Base-by-base conservation (phyloP, 2,113 vertebrate species). In the Suricata suricatta region DNA sequence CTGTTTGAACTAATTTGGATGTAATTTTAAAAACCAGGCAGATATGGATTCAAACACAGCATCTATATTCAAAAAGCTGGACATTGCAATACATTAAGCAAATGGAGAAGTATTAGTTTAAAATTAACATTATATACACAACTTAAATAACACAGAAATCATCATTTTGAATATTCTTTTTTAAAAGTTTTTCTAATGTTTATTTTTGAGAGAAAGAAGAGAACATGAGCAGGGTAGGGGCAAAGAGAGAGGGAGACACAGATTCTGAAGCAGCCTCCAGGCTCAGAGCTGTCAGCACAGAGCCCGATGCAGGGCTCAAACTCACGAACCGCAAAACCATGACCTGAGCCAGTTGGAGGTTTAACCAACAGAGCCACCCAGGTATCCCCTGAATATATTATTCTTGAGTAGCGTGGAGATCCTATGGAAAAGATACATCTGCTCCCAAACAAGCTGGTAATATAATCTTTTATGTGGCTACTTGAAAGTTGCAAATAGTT, bases 71-170 rank as follows among this genome's bases (percentile, higher is more conserved):
- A 47, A 38, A 81, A 76, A 17, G 23, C 41, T 47, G 23, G 7
- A 41, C 41, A 71, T 68, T 69, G 47, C 21, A 69, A 82, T 71
- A 71, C 2, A 74, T 60, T 31, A 66, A 23, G 15, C 44, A 93
- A 74, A 63, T 38, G 83, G 31, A 71, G n/a, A 95, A 76, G 47
- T 27, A n/a, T 33, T 77, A 5, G 3, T 50, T 92, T 89, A 63
- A 76, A 90, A 90, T 33, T 44, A 86, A 44, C 1, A 12, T 72
- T 23, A 44, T 7, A 72, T 21, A 52, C 52, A 29, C 21, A 21
- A 83, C 35, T 93, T 96, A 68, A 31, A 68, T 69, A 77, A 88
- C 47, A 66, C 21, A 85, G 81, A 90, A 96, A 77, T 81, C 31
- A 81, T 86, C 57, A 76, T 21, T 38, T 29, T 77, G 71, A 94